Base-by-base conservation (phyloP, 2,888 invertebrate genomes). In the Leptarthrus brevirostris region DNA sequence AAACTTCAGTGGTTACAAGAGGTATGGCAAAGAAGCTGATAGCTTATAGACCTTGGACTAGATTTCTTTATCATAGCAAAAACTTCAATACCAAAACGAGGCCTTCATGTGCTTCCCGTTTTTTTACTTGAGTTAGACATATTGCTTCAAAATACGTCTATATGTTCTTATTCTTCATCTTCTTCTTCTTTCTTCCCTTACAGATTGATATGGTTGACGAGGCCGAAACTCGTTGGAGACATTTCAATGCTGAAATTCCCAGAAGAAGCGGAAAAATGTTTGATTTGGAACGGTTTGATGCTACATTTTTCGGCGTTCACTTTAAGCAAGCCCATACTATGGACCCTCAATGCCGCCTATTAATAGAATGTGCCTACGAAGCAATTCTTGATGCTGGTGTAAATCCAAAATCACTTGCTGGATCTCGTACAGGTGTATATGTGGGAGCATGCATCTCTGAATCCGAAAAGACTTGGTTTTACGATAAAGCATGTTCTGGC, bases 201-300 rank as follows among this genome's bases (percentile, higher is more conserved):
- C n/a, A 92, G 86, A 89, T 92, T 78, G 95, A 97, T 81, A 89
- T 96, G 87, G 90, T 96, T 74, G 93, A 94, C 70, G 92, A 90
- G 22, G 93, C 93, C 80, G 89, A 90, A 76, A 87, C 91, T 47
- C 88, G 95, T 77, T 96, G 94, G 95, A 87, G 88, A 74, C 86
- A 89, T 26, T 87, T 87, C n/a, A 90, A 91, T 80, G 89, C 90
- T 0, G 92, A 93, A 80, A 91, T 93, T 76, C 93, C 93, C 0
- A 89, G 89, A 78, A 86, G 92, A 8, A 89, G 90, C 0, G 94
- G 94, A 30, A 93, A 93, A 82, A 86, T 93, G 70, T 87, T 88
- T 79, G 86, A 89, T 78, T 87, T 93, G 12, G 87, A 88, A 77
- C 92, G 92, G 80, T 94, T 93, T 81, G 93, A 93, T 81, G 91